These are phyloP conservation scores for Myodes glareolus DNA, from an alignment of 2,113 vertebrate species.

Conservation along the genomic window DNA sequence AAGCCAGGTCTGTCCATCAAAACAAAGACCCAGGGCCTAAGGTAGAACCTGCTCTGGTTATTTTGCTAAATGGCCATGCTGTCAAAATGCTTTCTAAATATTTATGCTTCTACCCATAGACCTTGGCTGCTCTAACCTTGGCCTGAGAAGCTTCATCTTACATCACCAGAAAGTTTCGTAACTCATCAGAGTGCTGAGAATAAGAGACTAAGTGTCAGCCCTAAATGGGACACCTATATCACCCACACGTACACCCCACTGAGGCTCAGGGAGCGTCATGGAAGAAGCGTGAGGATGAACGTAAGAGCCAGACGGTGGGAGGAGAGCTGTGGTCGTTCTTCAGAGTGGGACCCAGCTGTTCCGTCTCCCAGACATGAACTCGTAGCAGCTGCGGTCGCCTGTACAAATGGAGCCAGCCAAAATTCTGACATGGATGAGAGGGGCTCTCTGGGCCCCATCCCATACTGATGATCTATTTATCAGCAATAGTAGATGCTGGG, in stretches of 20 bases:
- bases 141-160: background rate
- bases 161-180: background rate
- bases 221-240: background rate
- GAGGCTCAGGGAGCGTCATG: background rate
- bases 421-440: background rate
- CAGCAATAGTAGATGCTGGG: background rate
- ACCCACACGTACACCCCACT: background rate
- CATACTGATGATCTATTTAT: background rate
- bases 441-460: background rate
- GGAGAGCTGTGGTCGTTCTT: background rate
- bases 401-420: background rate
- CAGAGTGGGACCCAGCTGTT: too few relatives aligned
- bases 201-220: background rate
- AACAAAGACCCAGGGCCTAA: background rate
- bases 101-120: background rate
- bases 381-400: background rate
- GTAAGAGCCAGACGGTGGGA: background rate
- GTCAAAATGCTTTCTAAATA: background rate
- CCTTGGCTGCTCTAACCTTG: background rate
- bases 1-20: background rate
- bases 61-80: background rate
- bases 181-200: background rate
- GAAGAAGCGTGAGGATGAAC: background rate
- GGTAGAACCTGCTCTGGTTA: background rate
- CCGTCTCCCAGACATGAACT: background rate